Percentiles rank a stretch among this genome's conserved stretches.
phyloP scores from a whole-genome alignment of 1,140 invertebrate species.

The Rhopalosiphum padi region DNA sequence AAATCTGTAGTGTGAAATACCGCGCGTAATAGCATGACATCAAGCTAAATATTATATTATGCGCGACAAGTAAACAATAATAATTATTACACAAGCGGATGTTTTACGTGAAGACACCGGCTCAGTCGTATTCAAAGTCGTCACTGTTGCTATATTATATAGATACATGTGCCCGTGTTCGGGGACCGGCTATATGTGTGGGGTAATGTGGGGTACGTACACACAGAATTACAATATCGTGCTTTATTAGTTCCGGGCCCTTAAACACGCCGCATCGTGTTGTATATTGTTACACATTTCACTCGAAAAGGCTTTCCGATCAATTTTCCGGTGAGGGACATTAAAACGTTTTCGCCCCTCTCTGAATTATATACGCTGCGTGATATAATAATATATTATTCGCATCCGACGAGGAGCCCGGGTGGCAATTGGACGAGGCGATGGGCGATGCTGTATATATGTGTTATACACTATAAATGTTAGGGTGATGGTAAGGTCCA shows the following conservation, averaged over 20 bases:
- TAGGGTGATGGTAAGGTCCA: background rate
- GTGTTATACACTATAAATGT: background rate
- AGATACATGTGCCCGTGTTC: background rate
- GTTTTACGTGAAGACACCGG: background rate
- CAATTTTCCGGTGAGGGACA: constrained; percentile 44
- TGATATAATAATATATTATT: constrained; percentile 35
- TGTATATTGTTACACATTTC: constrained; percentile 38
- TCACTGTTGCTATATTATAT: background rate
- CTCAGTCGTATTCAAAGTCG: background rate
- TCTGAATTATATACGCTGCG: constrained; percentile 25
- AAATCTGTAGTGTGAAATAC: too few relatives aligned
- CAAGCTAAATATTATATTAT: too few relatives aligned
- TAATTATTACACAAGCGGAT: background rate
- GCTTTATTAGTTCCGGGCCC: constrained; percentile 56
- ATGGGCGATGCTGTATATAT: background rate
- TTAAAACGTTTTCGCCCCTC: constrained; percentile 52
- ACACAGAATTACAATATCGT: constrained; percentile 48
- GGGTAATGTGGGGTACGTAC: background rate
- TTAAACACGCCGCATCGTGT: constrained; percentile 39
- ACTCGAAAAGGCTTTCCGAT: constrained; percentile 49
- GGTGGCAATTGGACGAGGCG: background rate
- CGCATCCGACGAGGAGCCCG: background rate
- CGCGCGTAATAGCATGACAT: too few relatives aligned
- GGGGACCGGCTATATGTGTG: background rate
- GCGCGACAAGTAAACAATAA: background rate